These are phyloP conservation scores for Brachyalestes nurse DNA, from an alignment of 2,797 vertebrate genomes.

Conservation along the genomic window DNA sequence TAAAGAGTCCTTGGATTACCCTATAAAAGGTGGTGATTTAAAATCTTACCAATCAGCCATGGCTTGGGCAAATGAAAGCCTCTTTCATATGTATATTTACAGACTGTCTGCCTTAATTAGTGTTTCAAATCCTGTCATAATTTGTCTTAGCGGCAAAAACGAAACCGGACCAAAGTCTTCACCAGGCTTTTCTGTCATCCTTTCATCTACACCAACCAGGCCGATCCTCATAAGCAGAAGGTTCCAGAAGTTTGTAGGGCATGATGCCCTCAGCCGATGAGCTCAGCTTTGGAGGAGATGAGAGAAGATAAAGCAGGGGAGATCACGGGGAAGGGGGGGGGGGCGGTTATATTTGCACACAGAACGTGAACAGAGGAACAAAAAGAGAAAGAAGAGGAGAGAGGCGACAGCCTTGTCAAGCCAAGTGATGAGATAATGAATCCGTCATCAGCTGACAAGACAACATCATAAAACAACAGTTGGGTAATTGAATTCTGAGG, in stretches of 20 bases:
- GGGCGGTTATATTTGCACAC: constrained; percentile 25
- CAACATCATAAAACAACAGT: constrained; percentile 80
- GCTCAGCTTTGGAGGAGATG: constrained; percentile 36
- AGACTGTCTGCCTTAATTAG: neutral
- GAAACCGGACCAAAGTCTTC: neutral
- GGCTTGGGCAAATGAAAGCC: neutral
- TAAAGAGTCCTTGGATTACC: neutral
- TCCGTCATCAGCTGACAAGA: constrained; percentile 76
- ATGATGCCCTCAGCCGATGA: constrained; percentile 35
- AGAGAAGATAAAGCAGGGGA: constrained; percentile 12
- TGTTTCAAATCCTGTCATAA: neutral
- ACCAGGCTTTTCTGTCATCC: neutral
- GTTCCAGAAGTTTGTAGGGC: constrained; percentile 22
- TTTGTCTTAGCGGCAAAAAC: neutral
- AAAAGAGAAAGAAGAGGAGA: constrained; percentile 35
- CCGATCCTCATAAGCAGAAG: neutral
- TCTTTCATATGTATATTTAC: neutral
- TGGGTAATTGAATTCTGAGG: constrained; percentile 78
- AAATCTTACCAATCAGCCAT: neutral
- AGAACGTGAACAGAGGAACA: constrained; percentile 40
- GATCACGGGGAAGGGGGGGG: constrained; percentile 32
- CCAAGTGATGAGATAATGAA: constrained; percentile 80
- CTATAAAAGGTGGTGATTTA: neutral
- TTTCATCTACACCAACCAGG: neutral
- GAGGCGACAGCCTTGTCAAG: constrained; percentile 64